phyloP scores from a whole-genome alignment of 2,113 vertebrate genomes.

The Mungos mungo region DNA sequence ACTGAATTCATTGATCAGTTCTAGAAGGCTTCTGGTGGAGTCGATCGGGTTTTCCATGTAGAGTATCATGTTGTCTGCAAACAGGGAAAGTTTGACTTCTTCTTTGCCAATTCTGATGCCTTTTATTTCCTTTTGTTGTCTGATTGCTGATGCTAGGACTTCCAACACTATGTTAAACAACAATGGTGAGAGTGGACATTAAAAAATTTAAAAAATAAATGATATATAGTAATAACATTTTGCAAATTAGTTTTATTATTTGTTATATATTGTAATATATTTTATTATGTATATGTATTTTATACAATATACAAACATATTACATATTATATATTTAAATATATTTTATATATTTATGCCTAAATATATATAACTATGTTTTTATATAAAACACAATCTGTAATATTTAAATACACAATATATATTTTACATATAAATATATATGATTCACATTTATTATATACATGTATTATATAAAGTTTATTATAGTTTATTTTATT shows the following conservation, averaged over 20 bases:
- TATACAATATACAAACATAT: not conserved
- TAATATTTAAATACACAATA: not conserved
- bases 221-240: not conserved
- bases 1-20: too few species aligned
- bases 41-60: too few species aligned
- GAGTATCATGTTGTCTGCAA: too few species aligned
- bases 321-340: not conserved
- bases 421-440: not conserved
- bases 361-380: not conserved
- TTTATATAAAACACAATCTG: not conserved
- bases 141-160: too few species aligned
- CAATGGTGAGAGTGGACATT: too few species aligned
- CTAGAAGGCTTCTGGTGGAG: too few species aligned
- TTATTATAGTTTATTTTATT: too few species aligned
- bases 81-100: too few species aligned
- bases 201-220: not conserved
- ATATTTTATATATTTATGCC: not conserved
- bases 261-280: not conserved
- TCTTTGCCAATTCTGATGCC: too few species aligned
- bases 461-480: too few species aligned
- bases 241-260: not conserved
- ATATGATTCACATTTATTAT: not conserved
- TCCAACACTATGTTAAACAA: too few species aligned
- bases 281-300: not conserved
- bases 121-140: too few species aligned